Conservation (phyloP, 2,888 invertebrate species). For the Hypsopygia costalis region DNA sequence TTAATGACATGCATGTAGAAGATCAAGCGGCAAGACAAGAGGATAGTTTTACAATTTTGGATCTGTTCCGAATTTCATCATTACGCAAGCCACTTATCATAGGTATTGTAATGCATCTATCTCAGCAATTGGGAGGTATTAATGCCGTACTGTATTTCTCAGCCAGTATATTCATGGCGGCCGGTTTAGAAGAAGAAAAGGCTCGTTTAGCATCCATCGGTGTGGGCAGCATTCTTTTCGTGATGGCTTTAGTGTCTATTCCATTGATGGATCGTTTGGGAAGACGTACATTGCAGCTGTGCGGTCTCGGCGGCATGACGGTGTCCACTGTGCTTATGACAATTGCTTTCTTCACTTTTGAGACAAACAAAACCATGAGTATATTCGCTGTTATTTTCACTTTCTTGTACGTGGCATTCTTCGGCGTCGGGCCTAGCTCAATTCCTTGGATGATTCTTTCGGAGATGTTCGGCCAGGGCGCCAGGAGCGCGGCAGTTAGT, state of each 20-base stretch:
- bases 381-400: conserved; percentile 72
- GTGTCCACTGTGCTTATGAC: conserved; percentile 87
- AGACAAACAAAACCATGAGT: conserved; percentile 63
- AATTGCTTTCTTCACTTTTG: conserved; percentile 65
- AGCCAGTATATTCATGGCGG: conserved; percentile 81
- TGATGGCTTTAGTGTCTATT: conserved; percentile 88
- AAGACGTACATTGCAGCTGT: conserved; percentile 84
- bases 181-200: conserved; percentile 79
- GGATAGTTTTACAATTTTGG: conserved; percentile 58
- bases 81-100: conserved; percentile 66
- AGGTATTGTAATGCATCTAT: conserved; percentile 74
- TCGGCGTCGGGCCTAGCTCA: conserved; percentile 74
- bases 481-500: conserved; percentile 72
- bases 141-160: conserved; percentile 87
- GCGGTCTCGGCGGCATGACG: conserved; percentile 87
- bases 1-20: conserved; percentile 71
- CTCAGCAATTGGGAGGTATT: conserved; percentile 73
- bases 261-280: conserved; percentile 88
- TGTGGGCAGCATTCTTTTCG: conserved; percentile 85
- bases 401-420: conserved; percentile 70
- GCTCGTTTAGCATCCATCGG: conserved; percentile 86
- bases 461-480: conserved; percentile 72
- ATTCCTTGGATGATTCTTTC: conserved; percentile 79
- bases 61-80: conserved; percentile 50
- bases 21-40: conserved; percentile 64